Evolutionary conservation across 2,797 vertebrate species (phyloP), one percentile per base, ranked within the genome.

Genomic region (Cossypha polioptera): DNA sequence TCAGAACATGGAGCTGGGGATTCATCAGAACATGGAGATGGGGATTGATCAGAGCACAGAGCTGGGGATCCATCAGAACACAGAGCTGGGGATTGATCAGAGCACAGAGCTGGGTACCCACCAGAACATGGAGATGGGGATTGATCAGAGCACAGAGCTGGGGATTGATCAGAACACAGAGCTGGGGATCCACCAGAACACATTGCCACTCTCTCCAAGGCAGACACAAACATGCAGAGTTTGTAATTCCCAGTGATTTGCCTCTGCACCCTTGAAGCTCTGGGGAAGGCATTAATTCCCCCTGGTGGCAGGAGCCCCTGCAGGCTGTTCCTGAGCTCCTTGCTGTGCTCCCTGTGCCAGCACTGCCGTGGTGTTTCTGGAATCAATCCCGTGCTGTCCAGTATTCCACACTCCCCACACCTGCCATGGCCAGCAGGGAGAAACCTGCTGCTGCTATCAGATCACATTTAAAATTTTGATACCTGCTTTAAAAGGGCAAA

Each of bases 401-500:
- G 66, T 0, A 1, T 6, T 13, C 59, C 5, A 16, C 58, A 5
- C 73, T 2, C 67, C 54, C 71, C 26, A 20, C 50, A 2, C 8
- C 84, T 26, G 59, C 16, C 93, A 45, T 17, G 31, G 68, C 28
- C 0, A 5, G 59, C 82, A 63, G 36, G 88, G 28, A 88, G 71
- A 71, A 93, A 92, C 61, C 76, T 33, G 79, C 75, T 82, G 19
- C 55, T 81, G 28, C 62, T 76, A 9, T 62, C 79, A 77, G 87
- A 92, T 57, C 93, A 22, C 22, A 54, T 48, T 81, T 47, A 11
- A 80, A 94, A 81, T 79, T 25, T 77, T 87, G 92, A 71, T 86
- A 79, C 62, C 33, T 92, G 79, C 68, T 88, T 79, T 76, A 76
- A 66, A 75, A 93, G 78, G 92, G 66, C 72, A 95, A 82, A 91